Evolutionary conservation across 1,140 invertebrate species (phyloP).

Genomic region (Papilio polyxenes): DNA sequence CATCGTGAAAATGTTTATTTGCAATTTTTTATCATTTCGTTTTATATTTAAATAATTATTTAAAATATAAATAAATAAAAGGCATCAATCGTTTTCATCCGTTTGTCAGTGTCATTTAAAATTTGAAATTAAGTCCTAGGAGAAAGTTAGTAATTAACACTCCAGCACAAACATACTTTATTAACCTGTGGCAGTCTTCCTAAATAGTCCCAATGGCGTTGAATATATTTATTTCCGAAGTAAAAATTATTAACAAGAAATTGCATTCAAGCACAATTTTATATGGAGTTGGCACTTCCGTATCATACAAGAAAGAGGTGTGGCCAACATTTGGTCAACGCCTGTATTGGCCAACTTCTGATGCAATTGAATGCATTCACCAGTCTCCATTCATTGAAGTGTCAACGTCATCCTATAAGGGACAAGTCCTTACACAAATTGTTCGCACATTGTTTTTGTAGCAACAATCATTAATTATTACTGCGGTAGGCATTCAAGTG

Average conservation of each 20-base stretch:
- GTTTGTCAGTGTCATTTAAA: no score
- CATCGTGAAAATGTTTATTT: background rate
- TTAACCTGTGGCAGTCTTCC: no score
- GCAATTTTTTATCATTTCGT: background rate
- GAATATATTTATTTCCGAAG: no score
- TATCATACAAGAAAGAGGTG: background rate
- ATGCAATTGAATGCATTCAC: background rate
- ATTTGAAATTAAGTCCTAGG: no score
- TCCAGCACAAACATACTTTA: no score
- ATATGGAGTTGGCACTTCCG: background rate
- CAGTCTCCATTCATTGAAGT: slow-evolving; percentile 36
- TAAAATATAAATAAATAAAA: no score
- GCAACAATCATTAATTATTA: slow-evolving; percentile 69
- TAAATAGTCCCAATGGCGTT: no score
- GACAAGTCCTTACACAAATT: slow-evolving; percentile 60
- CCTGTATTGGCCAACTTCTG: background rate
- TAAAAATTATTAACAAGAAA: background rate
- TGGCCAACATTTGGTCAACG: background rate
- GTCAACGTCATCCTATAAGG: slow-evolving; percentile 56
- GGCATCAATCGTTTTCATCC: no score
- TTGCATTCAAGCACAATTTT: background rate
- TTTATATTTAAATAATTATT: no score
- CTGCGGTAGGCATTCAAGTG: slow-evolving; percentile 63
- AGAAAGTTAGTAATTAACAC: no score
- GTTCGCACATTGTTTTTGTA: slow-evolving; percentile 75